Conservation (phyloP, 2,797 vertebrate species). For the Dallia pectoralis region DNA sequence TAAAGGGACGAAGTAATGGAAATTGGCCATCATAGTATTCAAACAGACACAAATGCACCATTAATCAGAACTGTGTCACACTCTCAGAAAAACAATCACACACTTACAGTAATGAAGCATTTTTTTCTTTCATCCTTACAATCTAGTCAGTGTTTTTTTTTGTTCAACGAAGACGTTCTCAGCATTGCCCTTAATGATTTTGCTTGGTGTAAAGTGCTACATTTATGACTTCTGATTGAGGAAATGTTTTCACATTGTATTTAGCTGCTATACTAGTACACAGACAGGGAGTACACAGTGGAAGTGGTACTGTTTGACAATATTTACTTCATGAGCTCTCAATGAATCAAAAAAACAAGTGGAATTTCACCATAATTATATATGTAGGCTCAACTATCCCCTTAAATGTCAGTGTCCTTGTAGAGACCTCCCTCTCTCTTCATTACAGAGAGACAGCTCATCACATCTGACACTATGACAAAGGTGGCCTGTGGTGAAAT, state of each 20-base stretch:
- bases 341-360: no score
- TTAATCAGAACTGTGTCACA: not conserved
- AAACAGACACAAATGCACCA: slow-evolving; percentile 12
- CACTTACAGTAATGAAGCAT: not conserved
- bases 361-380: no score
- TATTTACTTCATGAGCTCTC: not conserved
- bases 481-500: slow-evolving; percentile 10
- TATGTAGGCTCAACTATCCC: no score
- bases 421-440: not conserved
- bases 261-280: not conserved
- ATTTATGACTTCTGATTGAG: not conserved
- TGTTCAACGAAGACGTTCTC: not conserved
- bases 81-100: not conserved
- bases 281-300: not conserved
- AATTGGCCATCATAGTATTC: not conserved
- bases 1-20: no score
- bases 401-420: not conserved
- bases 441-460: not conserved
- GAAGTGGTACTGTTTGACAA: not conserved
- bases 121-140: not conserved
- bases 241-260: not conserved
- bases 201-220: not conserved
- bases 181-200: not conserved
- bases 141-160: not conserved
- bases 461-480: slow-evolving; percentile 11